phyloP scores from a whole-genome alignment of 2,113 vertebrate genomes.

The Smithornis capensis region DNA sequence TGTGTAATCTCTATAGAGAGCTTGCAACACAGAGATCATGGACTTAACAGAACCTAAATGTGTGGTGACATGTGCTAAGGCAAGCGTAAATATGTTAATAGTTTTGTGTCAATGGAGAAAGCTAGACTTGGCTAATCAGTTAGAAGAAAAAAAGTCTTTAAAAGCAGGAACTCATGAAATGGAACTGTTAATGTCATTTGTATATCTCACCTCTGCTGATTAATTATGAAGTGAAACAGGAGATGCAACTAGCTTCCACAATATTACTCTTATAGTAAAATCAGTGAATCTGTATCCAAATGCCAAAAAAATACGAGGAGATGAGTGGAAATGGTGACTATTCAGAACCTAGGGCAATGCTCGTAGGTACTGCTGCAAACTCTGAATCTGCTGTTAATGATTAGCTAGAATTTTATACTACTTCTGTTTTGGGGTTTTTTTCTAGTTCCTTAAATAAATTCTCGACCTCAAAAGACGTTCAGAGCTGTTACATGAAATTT shows the following conservation, averaged over 20 bases:
- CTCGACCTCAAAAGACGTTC: neutral
- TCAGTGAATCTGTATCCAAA: neutral
- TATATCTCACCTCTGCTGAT: neutral
- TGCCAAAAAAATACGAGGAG: accelerated
- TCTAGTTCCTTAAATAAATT: neutral
- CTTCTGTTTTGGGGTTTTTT: neutral
- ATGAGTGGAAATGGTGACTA: neutral
- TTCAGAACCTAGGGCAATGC: neutral
- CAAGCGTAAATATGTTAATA: neutral
- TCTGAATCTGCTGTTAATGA: neutral
- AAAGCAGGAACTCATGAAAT: neutral
- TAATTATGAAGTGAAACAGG: neutral
- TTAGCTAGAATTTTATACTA: neutral
- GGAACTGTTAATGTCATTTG: accelerated
- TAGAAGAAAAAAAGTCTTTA: neutral
- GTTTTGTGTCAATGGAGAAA: neutral
- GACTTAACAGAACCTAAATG: neutral
- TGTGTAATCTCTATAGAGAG: neutral
- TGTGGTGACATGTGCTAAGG: accelerated
- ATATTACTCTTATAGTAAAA: neutral
- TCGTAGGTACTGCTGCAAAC: neutral
- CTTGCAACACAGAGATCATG: neutral
- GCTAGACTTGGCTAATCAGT: neutral
- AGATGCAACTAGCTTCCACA: neutral
- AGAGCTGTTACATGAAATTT: neutral